Conservation (phyloP, 2,797 vertebrate genomes). For the Pristis pectinata region DNA sequence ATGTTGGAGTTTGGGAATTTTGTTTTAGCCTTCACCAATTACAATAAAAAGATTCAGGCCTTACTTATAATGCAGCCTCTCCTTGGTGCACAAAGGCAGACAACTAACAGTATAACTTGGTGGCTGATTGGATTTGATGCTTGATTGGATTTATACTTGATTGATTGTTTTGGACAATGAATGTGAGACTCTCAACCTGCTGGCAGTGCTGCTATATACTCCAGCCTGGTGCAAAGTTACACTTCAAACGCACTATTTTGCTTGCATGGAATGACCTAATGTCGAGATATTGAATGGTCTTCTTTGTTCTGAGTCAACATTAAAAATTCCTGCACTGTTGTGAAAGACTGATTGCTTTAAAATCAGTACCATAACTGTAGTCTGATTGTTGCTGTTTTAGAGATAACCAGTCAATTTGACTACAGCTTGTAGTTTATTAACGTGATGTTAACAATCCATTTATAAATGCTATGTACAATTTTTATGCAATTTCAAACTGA, state of each 20-base stretch:
- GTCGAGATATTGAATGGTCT: neutral
- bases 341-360: neutral
- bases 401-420: neutral
- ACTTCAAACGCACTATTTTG: neutral
- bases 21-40: no score
- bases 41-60: no score
- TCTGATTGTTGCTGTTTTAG: neutral
- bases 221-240: neutral
- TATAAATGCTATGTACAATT: neutral
- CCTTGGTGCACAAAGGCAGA: neutral
- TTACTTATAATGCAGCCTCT: no score
- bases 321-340: neutral
- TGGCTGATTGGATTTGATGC: neutral
- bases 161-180: neutral
- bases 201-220: neutral
- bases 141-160: neutral
- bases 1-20: no score
- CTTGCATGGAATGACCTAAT: neutral
- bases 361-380: neutral
- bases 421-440: neutral
- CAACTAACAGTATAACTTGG: neutral
- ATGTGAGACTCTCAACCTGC: neutral
- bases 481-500: neutral
- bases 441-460: neutral
- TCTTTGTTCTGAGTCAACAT: neutral